A percentile compares a stretch with the other conserved stretches of the same genome.
These are phyloP conservation scores for Solenopsis invicta DNA, from an alignment of 1,140 invertebrate species.

Conservation along the genomic window DNA sequence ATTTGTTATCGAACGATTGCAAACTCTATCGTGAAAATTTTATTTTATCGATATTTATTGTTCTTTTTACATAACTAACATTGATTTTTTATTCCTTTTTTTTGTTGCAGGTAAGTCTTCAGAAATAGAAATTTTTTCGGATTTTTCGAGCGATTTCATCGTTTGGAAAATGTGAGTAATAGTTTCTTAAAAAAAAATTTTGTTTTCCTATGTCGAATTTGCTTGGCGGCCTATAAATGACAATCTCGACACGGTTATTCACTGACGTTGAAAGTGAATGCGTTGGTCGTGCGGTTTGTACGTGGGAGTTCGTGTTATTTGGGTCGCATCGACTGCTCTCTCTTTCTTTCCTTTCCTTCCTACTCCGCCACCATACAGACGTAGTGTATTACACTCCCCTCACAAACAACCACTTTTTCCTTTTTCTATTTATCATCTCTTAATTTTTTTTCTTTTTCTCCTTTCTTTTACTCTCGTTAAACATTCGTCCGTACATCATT, in stretches of 20 bases:
- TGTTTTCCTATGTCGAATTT: slow-evolving; percentile 4
- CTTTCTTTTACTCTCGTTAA: neutral
- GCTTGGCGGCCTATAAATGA: slow-evolving; percentile 30
- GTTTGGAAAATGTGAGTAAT: slow-evolving; percentile 61
- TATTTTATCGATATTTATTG: neutral
- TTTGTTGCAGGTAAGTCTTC: slow-evolving; percentile 74
- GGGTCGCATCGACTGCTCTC: slow-evolving; percentile 77
- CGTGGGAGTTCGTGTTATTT: slow-evolving; percentile 82
- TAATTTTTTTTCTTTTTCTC: neutral
- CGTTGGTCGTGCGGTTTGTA: slow-evolving; percentile 67
- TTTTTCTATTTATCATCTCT: slow-evolving; percentile 5
- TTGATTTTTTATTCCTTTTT: slow-evolving; percentile 40
- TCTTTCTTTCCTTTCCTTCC: slow-evolving; percentile 62
- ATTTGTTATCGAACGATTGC: neutral
- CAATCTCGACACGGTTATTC: slow-evolving; percentile 67
- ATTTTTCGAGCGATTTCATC: slow-evolving; percentile 23
- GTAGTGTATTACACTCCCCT: neutral
- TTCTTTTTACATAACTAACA: neutral
- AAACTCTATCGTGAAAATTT: neutral
- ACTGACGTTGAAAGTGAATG: slow-evolving; percentile 60
- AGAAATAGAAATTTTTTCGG: slow-evolving; percentile 24
- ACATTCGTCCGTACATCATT: neutral
- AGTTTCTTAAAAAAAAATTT: slow-evolving; percentile 36
- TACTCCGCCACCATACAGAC: neutral
- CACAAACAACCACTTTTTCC: neutral